These are phyloP conservation scores for Anthopleura sola DNA, from an alignment of 64 coral and sea anemone species.

Conservation along the genomic window DNA sequence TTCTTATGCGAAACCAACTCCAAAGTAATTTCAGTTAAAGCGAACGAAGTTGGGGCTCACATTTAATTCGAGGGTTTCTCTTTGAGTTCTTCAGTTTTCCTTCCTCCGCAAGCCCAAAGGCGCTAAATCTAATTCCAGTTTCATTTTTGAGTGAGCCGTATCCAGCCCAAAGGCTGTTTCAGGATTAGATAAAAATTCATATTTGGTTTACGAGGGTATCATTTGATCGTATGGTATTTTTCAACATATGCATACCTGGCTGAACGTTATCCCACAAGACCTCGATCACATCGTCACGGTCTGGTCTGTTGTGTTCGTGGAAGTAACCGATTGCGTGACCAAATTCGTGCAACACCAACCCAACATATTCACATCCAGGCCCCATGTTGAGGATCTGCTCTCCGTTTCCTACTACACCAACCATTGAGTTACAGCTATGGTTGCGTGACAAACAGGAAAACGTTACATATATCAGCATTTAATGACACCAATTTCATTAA, in stretches of 20 bases:
- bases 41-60: too few relatives aligned
- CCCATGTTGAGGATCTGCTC: conserved; percentile 82
- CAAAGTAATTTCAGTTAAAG: too few relatives aligned
- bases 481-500: neutral
- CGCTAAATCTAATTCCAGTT: too few relatives aligned
- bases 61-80: too few relatives aligned
- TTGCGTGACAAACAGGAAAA: neutral
- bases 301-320: conserved; percentile 84
- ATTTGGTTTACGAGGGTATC: too few relatives aligned
- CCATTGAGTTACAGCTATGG: conserved; percentile 78
- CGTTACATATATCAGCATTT: neutral
- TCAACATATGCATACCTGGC: conserved; percentile 22
- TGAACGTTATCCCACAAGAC: conserved; percentile 77
- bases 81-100: too few relatives aligned
- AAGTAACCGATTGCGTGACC: conserved; percentile 86
- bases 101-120: too few relatives aligned
- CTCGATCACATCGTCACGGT: conserved; percentile 63
- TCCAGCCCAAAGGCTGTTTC: too few relatives aligned
- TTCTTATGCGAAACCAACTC: neutral
- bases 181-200: too few relatives aligned
- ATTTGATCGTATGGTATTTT: neutral
- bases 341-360: conserved; percentile 79
- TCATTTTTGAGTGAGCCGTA: too few relatives aligned
- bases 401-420: conserved; percentile 65
- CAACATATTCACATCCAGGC: conserved; percentile 73